These are phyloP conservation scores for Fabriciana adippe DNA, from an alignment of 2,888 invertebrate genomes.

Conservation along the genomic window DNA sequence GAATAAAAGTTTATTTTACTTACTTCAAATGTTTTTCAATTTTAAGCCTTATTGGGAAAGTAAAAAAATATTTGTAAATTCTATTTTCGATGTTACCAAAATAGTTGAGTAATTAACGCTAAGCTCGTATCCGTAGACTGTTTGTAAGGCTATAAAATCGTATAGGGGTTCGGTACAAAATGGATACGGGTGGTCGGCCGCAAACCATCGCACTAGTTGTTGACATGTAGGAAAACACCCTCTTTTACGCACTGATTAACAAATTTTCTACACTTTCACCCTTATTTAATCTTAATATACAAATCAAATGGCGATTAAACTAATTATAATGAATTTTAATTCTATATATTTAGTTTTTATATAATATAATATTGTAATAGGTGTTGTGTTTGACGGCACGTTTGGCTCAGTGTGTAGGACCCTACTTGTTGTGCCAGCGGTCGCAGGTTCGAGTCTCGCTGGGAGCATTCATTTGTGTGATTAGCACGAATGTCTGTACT, in stretches of 20 bases:
- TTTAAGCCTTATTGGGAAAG: slow-evolving; percentile 12
- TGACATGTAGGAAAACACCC: slow-evolving; percentile 21
- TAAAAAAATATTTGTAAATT: slow-evolving; percentile 12
- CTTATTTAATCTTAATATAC: slow-evolving; percentile 15
- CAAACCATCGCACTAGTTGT: slow-evolving; percentile 17
- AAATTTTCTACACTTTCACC: slow-evolving; percentile 22
- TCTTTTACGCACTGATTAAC: slow-evolving; percentile 17
- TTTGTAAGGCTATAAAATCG: slow-evolving; percentile 28
- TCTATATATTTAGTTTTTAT: too few relatives aligned
- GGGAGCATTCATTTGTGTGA: too few relatives aligned
- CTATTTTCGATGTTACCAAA: slow-evolving; percentile 20
- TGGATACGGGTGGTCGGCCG: slow-evolving; percentile 27
- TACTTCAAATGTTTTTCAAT: neutral
- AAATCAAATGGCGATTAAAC: slow-evolving; percentile 9
- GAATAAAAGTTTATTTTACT: neutral
- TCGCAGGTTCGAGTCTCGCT: too few relatives aligned
- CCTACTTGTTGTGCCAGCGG: too few relatives aligned
- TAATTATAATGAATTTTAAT: slow-evolving; percentile 5
- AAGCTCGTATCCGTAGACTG: slow-evolving; percentile 18
- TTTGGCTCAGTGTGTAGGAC: too few relatives aligned
- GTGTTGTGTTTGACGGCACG: too few relatives aligned
- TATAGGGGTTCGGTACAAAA: slow-evolving; percentile 22
- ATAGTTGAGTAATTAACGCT: slow-evolving; percentile 24
- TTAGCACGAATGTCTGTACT: too few relatives aligned
- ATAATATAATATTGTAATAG: too few relatives aligned